These are phyloP conservation scores for Hypotaenidia okinawae DNA, from an alignment of 2,797 vertebrate species.

Conservation along the genomic window DNA sequence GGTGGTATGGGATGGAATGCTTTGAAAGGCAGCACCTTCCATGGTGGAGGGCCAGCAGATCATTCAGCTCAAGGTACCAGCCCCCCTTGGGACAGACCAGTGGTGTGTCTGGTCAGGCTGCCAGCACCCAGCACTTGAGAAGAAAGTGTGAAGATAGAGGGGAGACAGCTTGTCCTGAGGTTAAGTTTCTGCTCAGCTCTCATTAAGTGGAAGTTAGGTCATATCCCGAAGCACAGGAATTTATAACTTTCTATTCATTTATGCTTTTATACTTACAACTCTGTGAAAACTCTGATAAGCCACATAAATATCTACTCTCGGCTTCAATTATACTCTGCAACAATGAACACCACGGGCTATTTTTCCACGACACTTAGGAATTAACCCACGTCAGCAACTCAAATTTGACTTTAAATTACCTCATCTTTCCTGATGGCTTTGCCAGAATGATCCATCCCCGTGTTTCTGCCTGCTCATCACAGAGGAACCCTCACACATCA, in stretches of 20 bases:
- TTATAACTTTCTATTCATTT: constrained; percentile 19
- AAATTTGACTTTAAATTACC: not conserved
- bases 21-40: not conserved
- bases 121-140: rapidly evolving
- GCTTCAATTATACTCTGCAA: not conserved
- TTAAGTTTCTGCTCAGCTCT: not conserved
- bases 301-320: constrained; percentile 8
- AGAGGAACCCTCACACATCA: not conserved
- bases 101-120: not conserved
- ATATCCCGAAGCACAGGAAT: not conserved
- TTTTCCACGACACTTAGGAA: not conserved
- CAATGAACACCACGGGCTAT: not conserved
- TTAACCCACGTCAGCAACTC: constrained; percentile 24
- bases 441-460: not conserved
- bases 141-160: not conserved
- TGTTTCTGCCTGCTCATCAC: not conserved
- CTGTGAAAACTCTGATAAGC: constrained; percentile 12
- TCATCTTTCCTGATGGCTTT: not conserved
- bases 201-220: constrained; percentile 32
- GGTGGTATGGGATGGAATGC: not conserved
- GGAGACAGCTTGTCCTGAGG: not conserved
- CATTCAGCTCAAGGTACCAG: not conserved
- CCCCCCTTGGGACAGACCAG: not conserved
- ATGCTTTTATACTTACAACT: constrained; percentile 1
- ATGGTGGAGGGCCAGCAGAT: not conserved